Evolutionary conservation across 2,797 vertebrate species (phyloP).

Genomic region (Poeciliopsis infans): DNA sequence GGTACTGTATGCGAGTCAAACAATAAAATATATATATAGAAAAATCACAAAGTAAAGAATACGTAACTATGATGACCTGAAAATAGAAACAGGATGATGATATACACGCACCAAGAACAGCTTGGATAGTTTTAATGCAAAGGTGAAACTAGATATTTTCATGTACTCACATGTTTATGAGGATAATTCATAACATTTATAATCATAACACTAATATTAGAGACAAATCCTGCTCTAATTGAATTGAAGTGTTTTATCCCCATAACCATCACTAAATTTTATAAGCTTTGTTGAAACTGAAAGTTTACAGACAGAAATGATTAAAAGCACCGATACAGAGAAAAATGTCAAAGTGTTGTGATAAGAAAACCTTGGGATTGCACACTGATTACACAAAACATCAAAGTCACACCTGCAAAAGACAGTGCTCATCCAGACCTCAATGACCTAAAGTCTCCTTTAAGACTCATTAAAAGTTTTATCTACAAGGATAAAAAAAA

Average conservation of each 20-base stretch:
- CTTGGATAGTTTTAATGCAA: not conserved
- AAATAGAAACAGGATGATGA: not conserved
- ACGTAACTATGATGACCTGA: not conserved
- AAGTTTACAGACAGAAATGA: not conserved
- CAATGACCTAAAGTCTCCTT: not conserved
- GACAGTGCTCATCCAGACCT: not conserved
- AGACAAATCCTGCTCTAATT: not conserved
- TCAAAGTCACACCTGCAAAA: not conserved
- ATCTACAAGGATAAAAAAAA: not conserved
- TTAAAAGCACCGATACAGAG: no score
- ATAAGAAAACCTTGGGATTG: not conserved
- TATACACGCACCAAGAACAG: not conserved
- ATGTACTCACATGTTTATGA: not conserved
- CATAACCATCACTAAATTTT: no score
- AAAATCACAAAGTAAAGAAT: conserved; percentile 11
- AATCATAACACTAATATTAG: not conserved
- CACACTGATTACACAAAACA: not conserved
- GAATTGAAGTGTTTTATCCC: not conserved
- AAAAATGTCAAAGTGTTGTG: no score
- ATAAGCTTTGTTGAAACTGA: not conserved
- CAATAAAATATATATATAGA: not conserved
- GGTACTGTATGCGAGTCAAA: conserved; percentile 15
- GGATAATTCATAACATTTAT: not conserved
- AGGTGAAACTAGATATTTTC: not conserved
- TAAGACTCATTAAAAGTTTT: not conserved